Conservation (phyloP, 2,888 invertebrate genomes). For the Amphipyra tragopoginis region DNA sequence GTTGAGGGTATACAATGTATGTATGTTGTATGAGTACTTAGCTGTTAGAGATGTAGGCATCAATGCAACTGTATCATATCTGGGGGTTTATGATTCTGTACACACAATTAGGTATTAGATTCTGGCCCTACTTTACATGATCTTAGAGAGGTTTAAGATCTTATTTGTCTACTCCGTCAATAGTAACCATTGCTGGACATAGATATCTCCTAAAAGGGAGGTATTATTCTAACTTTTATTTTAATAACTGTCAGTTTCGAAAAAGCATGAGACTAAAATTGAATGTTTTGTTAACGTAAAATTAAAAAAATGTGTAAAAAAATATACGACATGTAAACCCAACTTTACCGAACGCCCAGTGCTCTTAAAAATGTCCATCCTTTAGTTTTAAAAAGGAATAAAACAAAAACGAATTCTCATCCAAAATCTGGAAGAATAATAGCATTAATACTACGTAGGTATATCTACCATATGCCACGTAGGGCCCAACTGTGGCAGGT, state of each 20-base stretch:
- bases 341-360: conserved; percentile 3
- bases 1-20: conserved; percentile 47
- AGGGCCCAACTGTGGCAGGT: conserved; percentile 71
- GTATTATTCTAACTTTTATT: no score
- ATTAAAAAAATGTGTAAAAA: not conserved
- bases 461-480: conserved; percentile 48
- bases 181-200: no score
- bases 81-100: conserved; percentile 13
- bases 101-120: not conserved
- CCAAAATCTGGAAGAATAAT: not conserved
- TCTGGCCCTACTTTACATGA: not conserved
- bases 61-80: conserved; percentile 34
- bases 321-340: conserved; percentile 16
- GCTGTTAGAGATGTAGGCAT: conserved; percentile 28
- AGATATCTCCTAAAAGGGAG: no score
- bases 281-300: no score
- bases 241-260: no score
- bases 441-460: conserved; percentile 7
- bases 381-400: not conserved
- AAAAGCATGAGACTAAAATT: no score
- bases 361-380: not conserved
- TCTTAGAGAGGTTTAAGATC: not conserved
- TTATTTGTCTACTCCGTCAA: no score
- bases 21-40: conserved; percentile 20
- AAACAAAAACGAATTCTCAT: not conserved